Percentiles rank a stretch among this genome's conserved stretches.
phyloP scores from a whole-genome alignment of 2,888 invertebrate species.

The Lypha dubia region DNA sequence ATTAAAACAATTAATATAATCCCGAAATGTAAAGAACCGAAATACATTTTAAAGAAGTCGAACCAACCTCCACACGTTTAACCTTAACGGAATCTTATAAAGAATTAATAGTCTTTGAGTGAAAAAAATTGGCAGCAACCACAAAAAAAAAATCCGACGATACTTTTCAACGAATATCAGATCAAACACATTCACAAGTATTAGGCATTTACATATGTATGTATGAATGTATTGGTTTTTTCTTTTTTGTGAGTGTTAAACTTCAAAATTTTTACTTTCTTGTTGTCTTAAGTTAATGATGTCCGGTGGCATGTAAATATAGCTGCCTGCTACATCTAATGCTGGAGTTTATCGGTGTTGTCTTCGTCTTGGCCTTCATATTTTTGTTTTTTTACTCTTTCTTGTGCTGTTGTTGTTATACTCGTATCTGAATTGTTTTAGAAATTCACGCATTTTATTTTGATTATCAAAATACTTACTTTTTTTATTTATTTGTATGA shows the following conservation, averaged over 20 bases:
- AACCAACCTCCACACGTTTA: conserved; percentile 47
- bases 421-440: conserved; percentile 2
- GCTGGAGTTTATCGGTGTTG: neutral
- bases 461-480: conserved; percentile 12
- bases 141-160: neutral
- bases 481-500: conserved; percentile 3
- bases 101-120: conserved; percentile 47
- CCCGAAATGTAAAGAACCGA: conserved; percentile 4
- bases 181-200: neutral
- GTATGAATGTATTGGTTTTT: no score
- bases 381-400: neutral
- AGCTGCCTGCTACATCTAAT: conserved; percentile 57
- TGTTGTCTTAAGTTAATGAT: conserved; percentile 70
- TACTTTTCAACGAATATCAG: neutral
- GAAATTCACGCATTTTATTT: conserved; percentile 39
- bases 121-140: conserved; percentile 29
- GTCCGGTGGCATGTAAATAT: conserved; percentile 78
- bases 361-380: neutral
- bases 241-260: conserved; percentile 14
- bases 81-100: conserved; percentile 43
- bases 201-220: no score
- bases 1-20: conserved; percentile 25
- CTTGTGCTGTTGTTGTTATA: neutral
- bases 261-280: conserved; percentile 40
- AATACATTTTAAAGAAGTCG: conserved; percentile 47